phyloP scores from a whole-genome alignment of 2,888 invertebrate genomes.

The Drosophila neutralis region DNA sequence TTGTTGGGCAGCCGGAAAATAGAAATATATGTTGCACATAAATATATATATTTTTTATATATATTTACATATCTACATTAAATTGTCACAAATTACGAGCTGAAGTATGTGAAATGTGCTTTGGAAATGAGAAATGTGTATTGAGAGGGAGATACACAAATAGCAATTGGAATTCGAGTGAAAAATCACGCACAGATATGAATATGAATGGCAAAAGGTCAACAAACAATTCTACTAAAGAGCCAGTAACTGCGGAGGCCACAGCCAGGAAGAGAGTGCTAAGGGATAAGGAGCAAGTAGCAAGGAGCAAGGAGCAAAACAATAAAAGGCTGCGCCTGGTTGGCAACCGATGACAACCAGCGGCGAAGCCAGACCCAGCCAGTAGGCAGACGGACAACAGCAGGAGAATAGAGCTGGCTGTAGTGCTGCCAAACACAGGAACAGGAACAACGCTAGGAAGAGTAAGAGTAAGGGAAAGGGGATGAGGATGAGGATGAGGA shows the following conservation, averaged over 20 bases:
- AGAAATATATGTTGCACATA: slow-evolving; percentile 28
- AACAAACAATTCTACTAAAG: slow-evolving; percentile 61
- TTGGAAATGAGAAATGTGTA: slow-evolving; percentile 33
- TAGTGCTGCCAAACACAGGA: slow-evolving; percentile 52
- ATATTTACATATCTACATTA: slow-evolving; percentile 36
- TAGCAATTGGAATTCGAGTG: neutral
- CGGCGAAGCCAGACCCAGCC: slow-evolving; percentile 11
- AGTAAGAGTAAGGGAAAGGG: slow-evolving; percentile 2
- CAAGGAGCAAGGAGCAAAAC: slow-evolving; percentile 45
- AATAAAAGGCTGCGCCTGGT: slow-evolving; percentile 55
- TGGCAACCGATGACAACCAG: slow-evolving; percentile 64
- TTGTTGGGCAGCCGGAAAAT: slow-evolving; percentile 24
- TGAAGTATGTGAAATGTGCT: slow-evolving; percentile 26
- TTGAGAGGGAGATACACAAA: slow-evolving; percentile 8
- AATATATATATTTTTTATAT: slow-evolving; percentile 18
- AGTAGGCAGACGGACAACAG: neutral
- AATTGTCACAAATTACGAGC: slow-evolving; percentile 50
- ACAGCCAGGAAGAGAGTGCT: slow-evolving; percentile 14
- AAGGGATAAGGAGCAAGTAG: neutral
- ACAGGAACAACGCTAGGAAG: slow-evolving; percentile 23
- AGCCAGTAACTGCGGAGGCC: slow-evolving; percentile 24
- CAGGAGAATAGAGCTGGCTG: slow-evolving; percentile 17
- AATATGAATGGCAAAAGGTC: slow-evolving; percentile 63
- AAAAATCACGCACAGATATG: slow-evolving; percentile 36
- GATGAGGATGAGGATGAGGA: neutral